Evolutionary conservation across 2,797 vertebrate species (phyloP).

Genomic region (Acanthurus tractus): DNA sequence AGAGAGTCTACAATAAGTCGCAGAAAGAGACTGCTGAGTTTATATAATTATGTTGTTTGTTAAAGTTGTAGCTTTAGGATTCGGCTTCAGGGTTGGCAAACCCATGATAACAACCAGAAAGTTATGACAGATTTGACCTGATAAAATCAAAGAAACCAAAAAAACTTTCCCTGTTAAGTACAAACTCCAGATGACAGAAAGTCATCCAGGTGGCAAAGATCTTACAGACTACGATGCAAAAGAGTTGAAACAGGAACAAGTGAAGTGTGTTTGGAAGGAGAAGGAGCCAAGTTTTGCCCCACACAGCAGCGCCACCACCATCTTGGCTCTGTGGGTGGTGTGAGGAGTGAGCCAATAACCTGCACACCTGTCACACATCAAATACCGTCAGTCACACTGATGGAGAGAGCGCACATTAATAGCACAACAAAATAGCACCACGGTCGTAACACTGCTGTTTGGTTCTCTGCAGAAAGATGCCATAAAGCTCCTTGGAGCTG

Average conservation of each 20-base stretch:
- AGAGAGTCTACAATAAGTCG: too few relatives aligned
- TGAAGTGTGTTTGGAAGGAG: neutral
- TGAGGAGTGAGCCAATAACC: slow-evolving; percentile 9
- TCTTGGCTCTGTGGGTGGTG: neutral
- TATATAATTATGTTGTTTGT: too few relatives aligned
- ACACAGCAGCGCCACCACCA: neutral
- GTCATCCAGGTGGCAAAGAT: neutral
- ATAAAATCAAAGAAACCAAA: neutral
- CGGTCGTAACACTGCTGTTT: neutral
- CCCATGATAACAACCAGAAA: neutral
- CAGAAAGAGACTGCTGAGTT: too few relatives aligned
- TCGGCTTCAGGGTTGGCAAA: neutral
- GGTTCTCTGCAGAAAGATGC: neutral
- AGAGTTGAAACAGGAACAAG: neutral
- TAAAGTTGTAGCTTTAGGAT: neutral
- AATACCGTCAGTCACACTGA: slow-evolving; percentile 4
- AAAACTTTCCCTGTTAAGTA: neutral
- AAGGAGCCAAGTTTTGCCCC: neutral
- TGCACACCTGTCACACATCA: slow-evolving; percentile 17
- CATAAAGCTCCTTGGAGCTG: neutral
- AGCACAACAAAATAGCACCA: slow-evolving; percentile 5
- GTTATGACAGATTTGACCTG: neutral
- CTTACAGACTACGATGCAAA: neutral
- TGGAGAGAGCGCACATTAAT: neutral
- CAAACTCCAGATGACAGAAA: neutral